Conservation (phyloP, 2,113 vertebrate species). For the Osmerus mordax region DNA sequence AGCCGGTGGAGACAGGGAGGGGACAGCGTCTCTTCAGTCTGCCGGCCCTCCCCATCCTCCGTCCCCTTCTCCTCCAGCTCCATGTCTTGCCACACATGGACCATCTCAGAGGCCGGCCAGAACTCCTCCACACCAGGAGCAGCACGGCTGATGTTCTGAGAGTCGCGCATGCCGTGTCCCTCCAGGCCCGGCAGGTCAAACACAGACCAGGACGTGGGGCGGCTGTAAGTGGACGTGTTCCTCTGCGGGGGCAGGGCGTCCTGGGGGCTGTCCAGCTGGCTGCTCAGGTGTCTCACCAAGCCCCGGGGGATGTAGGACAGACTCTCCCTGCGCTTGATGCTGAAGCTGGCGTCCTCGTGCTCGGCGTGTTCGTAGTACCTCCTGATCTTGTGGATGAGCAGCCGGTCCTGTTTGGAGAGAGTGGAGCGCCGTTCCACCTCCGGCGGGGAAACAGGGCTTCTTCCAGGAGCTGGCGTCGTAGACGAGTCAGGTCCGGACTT, state of each 20-base stretch:
- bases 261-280: constrained; percentile 76
- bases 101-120: constrained; percentile 70
- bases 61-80: constrained; percentile 50
- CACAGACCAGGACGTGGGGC: constrained; percentile 73
- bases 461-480: constrained; percentile 28
- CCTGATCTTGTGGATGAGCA: constrained; percentile 87
- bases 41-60: constrained; percentile 31
- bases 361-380: constrained; percentile 87
- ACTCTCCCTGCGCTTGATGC: constrained; percentile 87
- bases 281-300: constrained; percentile 84
- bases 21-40: background rate
- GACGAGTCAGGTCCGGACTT: constrained; percentile 40
- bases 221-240: constrained; percentile 45
- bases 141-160: constrained; percentile 21
- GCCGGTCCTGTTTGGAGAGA: constrained; percentile 82
- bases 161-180: constrained; percentile 3
- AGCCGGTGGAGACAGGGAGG: constrained; percentile 20
- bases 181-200: constrained; percentile 72
- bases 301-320: constrained; percentile 92
- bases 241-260: constrained; percentile 29
- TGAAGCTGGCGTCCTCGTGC: constrained; percentile 78
- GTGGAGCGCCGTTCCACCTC: constrained; percentile 61
- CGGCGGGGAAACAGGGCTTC: constrained; percentile 14
- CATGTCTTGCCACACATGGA: constrained; percentile 79
- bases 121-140: constrained; percentile 72